A percentile compares a stretch with the other conserved stretches of the same genome.
Evolutionary conservation across 1,140 invertebrate species (phyloP).

Genomic region (Arctopsyche grandis): DNA sequence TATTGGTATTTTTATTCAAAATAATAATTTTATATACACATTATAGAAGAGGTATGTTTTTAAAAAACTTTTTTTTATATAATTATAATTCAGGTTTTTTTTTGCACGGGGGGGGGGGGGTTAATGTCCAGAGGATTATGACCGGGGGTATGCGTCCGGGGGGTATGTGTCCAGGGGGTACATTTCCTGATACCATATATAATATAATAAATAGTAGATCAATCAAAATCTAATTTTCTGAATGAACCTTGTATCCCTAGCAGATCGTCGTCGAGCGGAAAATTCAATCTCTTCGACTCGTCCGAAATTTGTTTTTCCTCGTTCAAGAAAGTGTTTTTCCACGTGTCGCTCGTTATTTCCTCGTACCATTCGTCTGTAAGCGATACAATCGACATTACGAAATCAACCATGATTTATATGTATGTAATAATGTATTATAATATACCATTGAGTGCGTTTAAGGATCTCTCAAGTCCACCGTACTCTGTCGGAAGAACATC

Average conservation of each 20-base stretch:
- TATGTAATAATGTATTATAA: too few species aligned
- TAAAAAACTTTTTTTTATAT: too few species aligned
- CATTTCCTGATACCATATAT: too few species aligned
- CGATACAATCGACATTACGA: not conserved
- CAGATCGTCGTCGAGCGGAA: conserved; percentile 27
- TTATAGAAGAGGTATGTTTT: too few species aligned
- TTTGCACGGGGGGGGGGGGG: too few species aligned
- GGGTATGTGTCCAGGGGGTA: too few species aligned
- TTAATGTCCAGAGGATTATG: too few species aligned
- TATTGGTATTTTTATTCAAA: too few species aligned
- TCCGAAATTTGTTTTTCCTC: conserved; percentile 39
- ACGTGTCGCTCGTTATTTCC: conserved; percentile 35
- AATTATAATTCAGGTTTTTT: too few species aligned
- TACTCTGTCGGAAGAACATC: conserved; percentile 67
- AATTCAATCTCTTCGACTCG: conserved; percentile 41
- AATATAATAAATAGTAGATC: not conserved
- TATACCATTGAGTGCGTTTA: conserved; percentile 57
- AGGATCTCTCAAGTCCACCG: conserved; percentile 60
- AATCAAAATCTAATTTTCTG: conserved; percentile 48
- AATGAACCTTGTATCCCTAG: conserved; percentile 49
- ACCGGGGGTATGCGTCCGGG: too few species aligned
- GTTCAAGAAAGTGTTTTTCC: conserved; percentile 36
- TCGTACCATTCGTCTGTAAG: conserved; percentile 41
- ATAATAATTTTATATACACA: too few species aligned
- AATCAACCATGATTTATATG: not conserved